Conservation (phyloP, 2,113 vertebrate species). For the Grallaria varia region DNA sequence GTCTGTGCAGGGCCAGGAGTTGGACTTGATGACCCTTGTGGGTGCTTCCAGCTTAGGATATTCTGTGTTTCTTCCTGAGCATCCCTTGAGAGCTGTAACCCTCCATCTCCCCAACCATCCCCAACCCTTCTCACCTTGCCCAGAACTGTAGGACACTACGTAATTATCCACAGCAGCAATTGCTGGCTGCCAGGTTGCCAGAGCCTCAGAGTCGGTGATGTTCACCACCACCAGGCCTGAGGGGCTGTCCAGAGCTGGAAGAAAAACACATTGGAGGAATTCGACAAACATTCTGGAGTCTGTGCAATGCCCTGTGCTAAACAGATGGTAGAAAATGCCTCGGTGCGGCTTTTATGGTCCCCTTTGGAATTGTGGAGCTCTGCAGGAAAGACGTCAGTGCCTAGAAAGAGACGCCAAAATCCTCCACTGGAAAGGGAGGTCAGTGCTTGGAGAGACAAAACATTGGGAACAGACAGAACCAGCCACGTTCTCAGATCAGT, state of each 20-base stretch:
- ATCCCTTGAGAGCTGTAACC: accelerated
- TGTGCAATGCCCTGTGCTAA: not conserved
- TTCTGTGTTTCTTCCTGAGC: no score
- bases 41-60: no score
- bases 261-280: not conserved
- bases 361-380: not conserved
- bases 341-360: not conserved
- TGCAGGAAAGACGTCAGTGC: not conserved
- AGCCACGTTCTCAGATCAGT: not conserved
- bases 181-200: conserved; percentile 93
- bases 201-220: conserved; percentile 87
- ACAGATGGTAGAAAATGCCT: not conserved
- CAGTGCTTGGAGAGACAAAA: not conserved
- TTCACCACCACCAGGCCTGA: conserved; percentile 86
- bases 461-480: not conserved
- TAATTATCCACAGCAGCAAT: conserved; percentile 92
- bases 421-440: not conserved
- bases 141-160: conserved; percentile 86
- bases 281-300: not conserved
- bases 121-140: conserved; percentile 76
- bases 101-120: not conserved
- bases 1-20: not conserved
- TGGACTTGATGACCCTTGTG: not conserved
- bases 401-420: not conserved
- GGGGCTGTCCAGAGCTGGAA: conserved; percentile 88